Base-by-base conservation (phyloP, 2,888 invertebrate species). In the Drosophila sordidapex region DNA sequence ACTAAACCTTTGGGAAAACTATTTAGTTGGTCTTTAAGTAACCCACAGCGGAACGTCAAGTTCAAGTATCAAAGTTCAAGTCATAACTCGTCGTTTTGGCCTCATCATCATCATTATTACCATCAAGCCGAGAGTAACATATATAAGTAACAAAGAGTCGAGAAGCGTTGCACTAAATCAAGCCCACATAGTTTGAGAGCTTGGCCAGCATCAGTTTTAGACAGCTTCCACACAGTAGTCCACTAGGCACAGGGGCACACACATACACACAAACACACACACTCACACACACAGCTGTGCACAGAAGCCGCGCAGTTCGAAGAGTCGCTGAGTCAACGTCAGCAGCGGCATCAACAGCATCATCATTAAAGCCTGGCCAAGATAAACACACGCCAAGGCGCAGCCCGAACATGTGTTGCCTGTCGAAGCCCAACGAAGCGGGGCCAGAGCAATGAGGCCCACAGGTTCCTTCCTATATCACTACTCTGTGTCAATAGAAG, bases 381-480 rank as follows among this genome's bases (percentile, higher is more conserved):
- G 86, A 86, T 86, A 83, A 86, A 83, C 87, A 82, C 79, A 79
- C 72, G 82, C 82, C 68, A 65, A 83, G 83, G 80, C 87, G 83
- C 87, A 83, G 83, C 69, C 65, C 31, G 76, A 85, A 85, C 84
- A 84, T 83, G 81, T 84, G 84, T 84, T 81, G 85, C 67, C 84
- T 86, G 83, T 83, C 83, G 82, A 75, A 75, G 68, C 48, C 33
- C 51, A 67, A 56, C 52, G 62, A 57, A 56, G 70, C 66, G 64
- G 36, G 75, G 60, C 75, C 70, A 67, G 69, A 80, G 64, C 70
- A 40, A 18, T 36, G 51, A 54, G 71, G 56, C 36, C 61, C 75
- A 71, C 77, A 79, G 79, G 75, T 78, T 79, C 33, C 70, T 70
- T 51, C 71, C 79, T 62, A 65, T 60, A 63, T 29, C 4, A 21